A percentile compares a stretch with the other conserved stretches of the same genome.
Conservation (phyloP, 2,888 invertebrate species). For the Eupelmus urozonus region DNA sequence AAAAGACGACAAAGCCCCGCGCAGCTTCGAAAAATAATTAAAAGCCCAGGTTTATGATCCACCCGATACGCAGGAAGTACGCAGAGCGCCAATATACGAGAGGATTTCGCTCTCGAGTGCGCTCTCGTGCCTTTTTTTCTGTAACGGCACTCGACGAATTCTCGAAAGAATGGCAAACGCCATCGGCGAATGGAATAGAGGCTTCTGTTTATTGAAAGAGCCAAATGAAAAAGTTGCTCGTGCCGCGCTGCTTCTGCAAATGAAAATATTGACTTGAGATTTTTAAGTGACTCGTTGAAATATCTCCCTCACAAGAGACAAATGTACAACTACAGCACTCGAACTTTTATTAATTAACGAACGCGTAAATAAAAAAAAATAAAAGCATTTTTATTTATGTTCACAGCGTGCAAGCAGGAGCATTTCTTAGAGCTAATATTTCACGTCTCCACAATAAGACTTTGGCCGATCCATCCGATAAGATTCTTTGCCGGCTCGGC, state of each 20-base stretch:
- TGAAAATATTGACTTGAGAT: too few species aligned
- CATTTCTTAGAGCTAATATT: neutral
- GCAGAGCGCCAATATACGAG: neutral
- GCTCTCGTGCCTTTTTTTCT: slow-evolving; percentile 3
- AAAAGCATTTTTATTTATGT: neutral
- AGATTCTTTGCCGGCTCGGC: slow-evolving; percentile 6
- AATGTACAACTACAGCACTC: too few species aligned
- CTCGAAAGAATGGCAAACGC: neutral
- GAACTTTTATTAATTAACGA: too few species aligned
- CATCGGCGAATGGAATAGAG: neutral
- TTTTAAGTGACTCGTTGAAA: too few species aligned
- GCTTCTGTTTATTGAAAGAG: too few species aligned
- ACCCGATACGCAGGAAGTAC: slow-evolving; percentile 29
- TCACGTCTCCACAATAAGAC: neutral
- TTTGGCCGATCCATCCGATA: neutral
- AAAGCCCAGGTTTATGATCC: slow-evolving; percentile 44
- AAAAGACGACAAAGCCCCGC: slow-evolving; percentile 12
- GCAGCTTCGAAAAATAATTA: slow-evolving; percentile 45
- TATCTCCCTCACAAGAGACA: too few species aligned
- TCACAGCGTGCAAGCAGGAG: neutral
- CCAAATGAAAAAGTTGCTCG: too few species aligned
- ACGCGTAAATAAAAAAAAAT: too few species aligned
- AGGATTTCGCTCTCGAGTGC: neutral
- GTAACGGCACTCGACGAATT: slow-evolving; percentile 36
- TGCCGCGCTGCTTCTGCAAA: too few species aligned